Evolutionary conservation across 2,797 vertebrate genomes (phyloP), one percentile per base, ranked within the genome.

Genomic region (Ammospiza maritima): DNA sequence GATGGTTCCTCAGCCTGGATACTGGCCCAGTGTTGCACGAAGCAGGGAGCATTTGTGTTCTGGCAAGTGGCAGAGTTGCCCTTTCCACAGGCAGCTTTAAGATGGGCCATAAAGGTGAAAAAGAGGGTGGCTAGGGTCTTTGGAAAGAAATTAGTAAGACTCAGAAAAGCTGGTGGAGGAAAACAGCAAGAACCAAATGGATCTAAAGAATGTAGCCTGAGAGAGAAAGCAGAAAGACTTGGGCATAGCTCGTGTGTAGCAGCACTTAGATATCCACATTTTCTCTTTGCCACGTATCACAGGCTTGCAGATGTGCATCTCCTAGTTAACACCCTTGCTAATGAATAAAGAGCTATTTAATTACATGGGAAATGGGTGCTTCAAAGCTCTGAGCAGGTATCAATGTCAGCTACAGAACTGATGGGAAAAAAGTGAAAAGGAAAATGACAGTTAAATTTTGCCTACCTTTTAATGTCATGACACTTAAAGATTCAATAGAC

Each of bases 111-210:
- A 42, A 80, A 75, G 27, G 10, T 11, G 32, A 72, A 21, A 3
- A 13, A 76, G 44, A 22, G 53, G 4, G n/a, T 27, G 51, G 4
- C 0, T 3, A 27, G 0, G 1, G 32, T 53, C 36, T 21, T 7
- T 36, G 23, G 57, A 69, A 70, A 86, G 45, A 72, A 65, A 67
- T 32, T 2, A 65, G 20, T n/a, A 44, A 77, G 32, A 36, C 54
- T 80, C 6, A 10, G 61, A 71, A 48, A 48, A 67, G 21, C 34
- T 81, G 40, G 47, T 67, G 44, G 72, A 61, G 34, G 74, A 83
- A 71, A 57, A 3, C 1, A 10, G 20, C 19, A 74, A 81, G 64
- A 67, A 74, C 13, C 14, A 18, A 66, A 34, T 4, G 20, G 45
- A 73, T 16, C 25, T 72, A 19, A 67, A 84, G 44, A 65, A 45